Base-by-base conservation (phyloP, 2,888 invertebrate species). In the Eulithis prunata region DNA sequence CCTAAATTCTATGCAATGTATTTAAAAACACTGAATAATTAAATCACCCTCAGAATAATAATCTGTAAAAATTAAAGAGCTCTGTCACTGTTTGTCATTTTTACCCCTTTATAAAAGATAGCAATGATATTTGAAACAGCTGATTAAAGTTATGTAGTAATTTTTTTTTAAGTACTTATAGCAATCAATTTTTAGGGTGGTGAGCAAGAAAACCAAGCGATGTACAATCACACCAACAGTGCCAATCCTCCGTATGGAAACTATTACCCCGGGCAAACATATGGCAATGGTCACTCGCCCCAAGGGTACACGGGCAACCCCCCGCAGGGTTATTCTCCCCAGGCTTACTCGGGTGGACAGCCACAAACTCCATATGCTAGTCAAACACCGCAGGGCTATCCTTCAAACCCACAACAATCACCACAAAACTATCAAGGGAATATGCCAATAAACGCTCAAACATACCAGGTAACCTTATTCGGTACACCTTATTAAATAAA, bases 201-300 rank as follows among this genome's bases (percentile, higher is more conserved):
- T 68, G 93, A 93, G 75, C 91, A 90, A 80, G 93, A 93, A 72
- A 91, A 82, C 69, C 88, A 80, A 78, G 79, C 87, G 11, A 91
- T 92, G 88, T 93, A 89, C 73, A 93, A 91, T 77, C 92, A 92
- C 67, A 87, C 83, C 66, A 88, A 83, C 73, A 91, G 82, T 82
- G 76, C 89, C 68, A 93, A 91, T 77, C 73, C 91, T 13, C 77
- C 86, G 32, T 93, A 90, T 75, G 89, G 91, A 36, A 91, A 90
- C 75, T 93, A 92, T 70, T 93, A 93, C 70, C 91, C 91, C 80
- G 91, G 93, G 1, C 92, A 92, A 74, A 75, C 83, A 47, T 93
- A 91, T 80, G 93, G 91, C 36, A 91, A 91, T 80, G 93, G 92
- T 12, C 93, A 91, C 73, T 88, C 92, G 0, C 93, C 92, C 7